Evolutionary conservation across 2,797 vertebrate species (phyloP), one percentile per base, ranked within the genome.

Genomic region (Neoniphon sammara): DNA sequence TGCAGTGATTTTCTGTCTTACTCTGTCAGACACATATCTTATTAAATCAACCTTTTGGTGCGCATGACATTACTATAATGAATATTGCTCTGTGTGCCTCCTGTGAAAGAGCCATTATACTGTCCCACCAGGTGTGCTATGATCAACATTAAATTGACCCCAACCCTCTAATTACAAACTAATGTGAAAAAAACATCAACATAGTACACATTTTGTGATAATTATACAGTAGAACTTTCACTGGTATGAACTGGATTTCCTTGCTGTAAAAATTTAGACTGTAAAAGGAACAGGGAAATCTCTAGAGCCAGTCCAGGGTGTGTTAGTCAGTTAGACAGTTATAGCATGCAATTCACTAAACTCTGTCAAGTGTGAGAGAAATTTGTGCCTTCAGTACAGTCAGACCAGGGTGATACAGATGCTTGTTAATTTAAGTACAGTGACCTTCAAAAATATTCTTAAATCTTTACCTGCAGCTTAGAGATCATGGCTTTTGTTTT

Each of bases 401-500:
- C 20, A 34, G 10, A 59, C 17, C 30, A 36, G 31, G 15, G 46
- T 44, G 30, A 7, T 17, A 17, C 14, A 17, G 11, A 57, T 34
- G 10, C 56, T 30, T 58, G 9, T n/a, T 0, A 46, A 57, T 42
- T 12, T 11, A 15, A 60, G 1, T 49, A 68, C 49, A 47, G 20
- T 23, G 0, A 2, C 0, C 1, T 50, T 1, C 0, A 27, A 8
- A 21, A 60, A 56, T 21, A 55, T 57, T 62, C 8, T 27, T n/a
- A 17, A 55, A 25, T 53, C 4, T 42, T 70, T 88, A 91, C 91
- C 87, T 91, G 80, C 34, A 94, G n/a, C 65, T 59, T 88, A 53
- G 81, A 88, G 54, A 93, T 87, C 93, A 95, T 94, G 60, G 56
- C 54, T 83, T 75, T 60, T 75, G 46, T 27, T 74, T n/a, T 8